A percentile compares a stretch with the other conserved stretches of the same genome.
Conservation (phyloP, 1,140 invertebrate species). For the Drosophila burlai region DNA sequence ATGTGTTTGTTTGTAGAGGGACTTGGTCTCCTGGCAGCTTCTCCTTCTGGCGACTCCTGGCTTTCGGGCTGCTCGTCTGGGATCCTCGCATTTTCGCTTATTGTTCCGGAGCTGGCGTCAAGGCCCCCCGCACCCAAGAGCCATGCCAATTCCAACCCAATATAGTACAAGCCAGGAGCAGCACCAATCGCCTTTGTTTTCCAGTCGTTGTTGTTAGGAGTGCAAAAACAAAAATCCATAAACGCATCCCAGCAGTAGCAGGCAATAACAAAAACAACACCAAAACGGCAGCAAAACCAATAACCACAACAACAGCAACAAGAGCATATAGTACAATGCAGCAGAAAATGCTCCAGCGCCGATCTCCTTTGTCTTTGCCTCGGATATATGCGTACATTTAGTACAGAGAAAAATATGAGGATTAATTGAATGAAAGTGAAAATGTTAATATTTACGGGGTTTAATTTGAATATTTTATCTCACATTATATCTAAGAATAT, state of each 20-base stretch:
- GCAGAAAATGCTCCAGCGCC: conserved; percentile 21
- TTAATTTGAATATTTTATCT: too few relatives aligned
- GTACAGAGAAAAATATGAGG: background rate
- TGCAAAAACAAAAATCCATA: conserved; percentile 75
- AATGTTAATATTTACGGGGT: background rate
- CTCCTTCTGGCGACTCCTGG: conserved; percentile 13
- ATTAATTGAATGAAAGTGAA: background rate
- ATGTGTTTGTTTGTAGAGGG: conserved; percentile 55
- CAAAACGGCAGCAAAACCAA: conserved; percentile 55
- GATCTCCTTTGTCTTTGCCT: conserved; percentile 54
- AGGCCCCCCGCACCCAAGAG: conserved; percentile 23
- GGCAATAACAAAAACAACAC: conserved; percentile 41
- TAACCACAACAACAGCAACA: conserved; percentile 40
- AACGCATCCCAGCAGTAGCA: conserved; percentile 67
- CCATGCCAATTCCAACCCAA: conserved; percentile 28
- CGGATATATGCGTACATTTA: conserved; percentile 6
- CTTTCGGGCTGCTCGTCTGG: conserved; percentile 8
- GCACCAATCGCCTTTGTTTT: conserved; percentile 59
- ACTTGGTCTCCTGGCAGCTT: conserved; percentile 25
- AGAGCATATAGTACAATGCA: conserved; percentile 29
- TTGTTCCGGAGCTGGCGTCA: conserved; percentile 70
- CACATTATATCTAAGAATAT: too few relatives aligned
- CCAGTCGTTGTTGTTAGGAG: conserved; percentile 54
- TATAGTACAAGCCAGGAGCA: conserved; percentile 9
- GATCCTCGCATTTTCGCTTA: conserved; percentile 70